Evolutionary conservation across 2,113 vertebrate genomes (phyloP).

Genomic region (Leucosticte australis): DNA sequence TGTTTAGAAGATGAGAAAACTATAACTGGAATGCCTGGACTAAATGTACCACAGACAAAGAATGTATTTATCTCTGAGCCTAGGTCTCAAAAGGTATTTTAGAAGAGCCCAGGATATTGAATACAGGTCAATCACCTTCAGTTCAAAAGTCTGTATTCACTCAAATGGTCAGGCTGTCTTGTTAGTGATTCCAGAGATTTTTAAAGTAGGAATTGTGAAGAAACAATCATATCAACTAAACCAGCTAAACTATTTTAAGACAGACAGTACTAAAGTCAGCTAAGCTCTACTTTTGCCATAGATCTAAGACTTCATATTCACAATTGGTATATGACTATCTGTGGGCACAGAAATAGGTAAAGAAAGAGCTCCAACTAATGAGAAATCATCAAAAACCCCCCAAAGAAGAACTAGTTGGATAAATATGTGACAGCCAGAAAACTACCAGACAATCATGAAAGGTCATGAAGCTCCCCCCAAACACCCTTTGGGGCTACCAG

Average conservation of each 20-base stretch:
- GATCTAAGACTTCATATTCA: background rate
- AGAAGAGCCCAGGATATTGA: background rate
- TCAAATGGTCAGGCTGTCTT: background rate
- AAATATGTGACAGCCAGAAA: background rate
- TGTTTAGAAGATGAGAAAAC: background rate
- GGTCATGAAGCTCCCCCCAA: background rate
- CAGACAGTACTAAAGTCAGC: background rate
- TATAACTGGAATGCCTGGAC: background rate
- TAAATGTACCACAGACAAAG: background rate
- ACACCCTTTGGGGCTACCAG: too few species aligned
- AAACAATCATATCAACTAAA: background rate
- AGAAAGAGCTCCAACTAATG: background rate
- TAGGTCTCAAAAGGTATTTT: background rate
- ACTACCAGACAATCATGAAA: background rate
- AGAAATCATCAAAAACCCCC: background rate
- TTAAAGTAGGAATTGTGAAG: background rate
- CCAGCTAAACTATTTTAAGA: background rate
- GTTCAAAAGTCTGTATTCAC: background rate
- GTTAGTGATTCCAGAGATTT: background rate
- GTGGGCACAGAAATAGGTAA: background rate
- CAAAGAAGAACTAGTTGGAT: background rate
- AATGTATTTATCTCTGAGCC: background rate
- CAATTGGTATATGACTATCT: background rate
- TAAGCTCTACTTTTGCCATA: background rate
- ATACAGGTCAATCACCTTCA: background rate